Conservation (phyloP, 2,888 invertebrate genomes). For the Uloborus plumipes region DNA sequence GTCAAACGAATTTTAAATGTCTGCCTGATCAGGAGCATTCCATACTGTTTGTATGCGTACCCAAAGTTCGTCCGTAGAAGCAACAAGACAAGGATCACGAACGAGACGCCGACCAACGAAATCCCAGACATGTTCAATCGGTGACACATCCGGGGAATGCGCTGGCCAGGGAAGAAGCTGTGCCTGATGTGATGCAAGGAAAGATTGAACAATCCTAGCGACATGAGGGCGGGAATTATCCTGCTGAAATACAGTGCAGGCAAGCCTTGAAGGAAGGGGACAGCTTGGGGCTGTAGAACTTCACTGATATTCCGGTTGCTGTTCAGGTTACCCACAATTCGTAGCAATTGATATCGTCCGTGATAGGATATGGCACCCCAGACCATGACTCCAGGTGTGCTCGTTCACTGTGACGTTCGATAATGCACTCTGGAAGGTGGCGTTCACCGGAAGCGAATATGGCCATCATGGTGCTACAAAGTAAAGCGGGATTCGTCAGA, state of each 20-base stretch:
- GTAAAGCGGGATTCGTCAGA: slow-evolving; percentile 15
- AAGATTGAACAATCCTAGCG: no score
- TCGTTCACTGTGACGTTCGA: slow-evolving; percentile 23
- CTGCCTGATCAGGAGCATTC: neutral
- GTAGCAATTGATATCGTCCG: slow-evolving; percentile 12
- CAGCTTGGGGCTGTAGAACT: slow-evolving; percentile 18
- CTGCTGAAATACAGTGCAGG: no score
- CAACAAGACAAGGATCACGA: slow-evolving; percentile 16
- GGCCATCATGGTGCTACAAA: slow-evolving; percentile 17
- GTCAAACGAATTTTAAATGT: slow-evolving; percentile 6
- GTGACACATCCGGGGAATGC: no score
- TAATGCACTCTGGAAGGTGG: slow-evolving; percentile 8
- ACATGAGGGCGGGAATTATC: no score
- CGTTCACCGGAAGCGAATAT: slow-evolving; percentile 21
- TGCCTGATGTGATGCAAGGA: no score
- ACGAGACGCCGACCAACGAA: neutral
- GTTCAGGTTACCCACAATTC: slow-evolving; percentile 23
- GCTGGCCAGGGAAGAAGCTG: no score
- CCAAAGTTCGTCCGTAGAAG: neutral
- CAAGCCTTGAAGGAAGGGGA: slow-evolving; percentile 7
- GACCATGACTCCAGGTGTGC: slow-evolving; percentile 15
- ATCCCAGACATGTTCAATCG: no score
- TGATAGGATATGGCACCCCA: neutral
- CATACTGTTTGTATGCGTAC: no score
- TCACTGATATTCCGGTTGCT: slow-evolving; percentile 6